Conservation (phyloP, 2,888 invertebrate genomes). For the Mythimna impura region DNA sequence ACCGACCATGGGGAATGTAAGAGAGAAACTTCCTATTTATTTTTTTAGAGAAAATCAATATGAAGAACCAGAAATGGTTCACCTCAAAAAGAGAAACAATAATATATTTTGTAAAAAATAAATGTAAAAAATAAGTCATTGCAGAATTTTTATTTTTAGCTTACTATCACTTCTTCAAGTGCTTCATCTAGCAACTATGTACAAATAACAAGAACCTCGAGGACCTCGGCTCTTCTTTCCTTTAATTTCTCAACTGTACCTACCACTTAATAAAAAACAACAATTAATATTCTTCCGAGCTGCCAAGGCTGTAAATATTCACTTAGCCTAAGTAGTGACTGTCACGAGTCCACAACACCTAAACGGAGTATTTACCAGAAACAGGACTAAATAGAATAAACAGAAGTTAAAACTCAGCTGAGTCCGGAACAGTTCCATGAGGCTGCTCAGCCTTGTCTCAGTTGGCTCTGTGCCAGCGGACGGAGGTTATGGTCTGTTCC, state of each 20-base stretch:
- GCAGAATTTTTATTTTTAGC: too few species aligned
- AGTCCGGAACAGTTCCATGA: background rate
- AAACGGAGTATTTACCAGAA: background rate
- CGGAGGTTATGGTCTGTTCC: conserved; percentile 3
- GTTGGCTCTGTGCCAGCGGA: conserved; percentile 39
- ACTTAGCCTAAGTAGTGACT: conserved; percentile 9
- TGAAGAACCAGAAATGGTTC: too few species aligned
- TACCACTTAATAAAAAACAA: background rate
- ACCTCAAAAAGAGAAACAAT: too few species aligned
- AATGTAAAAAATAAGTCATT: too few species aligned
- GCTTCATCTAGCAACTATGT: too few species aligned
- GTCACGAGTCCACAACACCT: conserved; percentile 1
- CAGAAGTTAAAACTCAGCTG: conserved; percentile 8
- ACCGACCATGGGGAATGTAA: background rate
- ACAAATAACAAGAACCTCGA: background rate
- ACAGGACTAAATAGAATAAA: conserved; percentile 2
- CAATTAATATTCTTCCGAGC: background rate
- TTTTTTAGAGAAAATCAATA: too few species aligned
- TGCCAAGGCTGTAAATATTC: conserved; percentile 2
- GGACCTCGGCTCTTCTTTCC: too few species aligned
- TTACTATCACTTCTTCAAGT: too few species aligned
- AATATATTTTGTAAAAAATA: too few species aligned
- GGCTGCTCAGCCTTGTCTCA: conserved; percentile 5
- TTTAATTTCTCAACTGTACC: too few species aligned
- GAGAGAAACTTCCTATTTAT: too few species aligned